Evolutionary conservation across 1,140 invertebrate genomes (phyloP).

Genomic region (Eupristina koningsbergeri): DNA sequence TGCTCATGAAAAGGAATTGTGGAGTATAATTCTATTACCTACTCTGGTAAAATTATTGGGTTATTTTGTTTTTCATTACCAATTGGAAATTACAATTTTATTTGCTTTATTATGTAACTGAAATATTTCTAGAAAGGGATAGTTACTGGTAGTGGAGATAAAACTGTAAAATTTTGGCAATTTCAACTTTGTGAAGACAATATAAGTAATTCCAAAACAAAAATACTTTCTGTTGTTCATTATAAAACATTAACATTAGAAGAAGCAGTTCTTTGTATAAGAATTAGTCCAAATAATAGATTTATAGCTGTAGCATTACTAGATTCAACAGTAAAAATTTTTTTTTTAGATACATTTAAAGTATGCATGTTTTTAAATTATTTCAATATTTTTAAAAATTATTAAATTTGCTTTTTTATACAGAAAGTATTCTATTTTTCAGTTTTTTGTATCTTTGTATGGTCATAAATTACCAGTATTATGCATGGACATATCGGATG

Average conservation of each 20-base stretch:
- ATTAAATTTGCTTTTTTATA: not conserved
- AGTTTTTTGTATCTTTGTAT: conserved; percentile 96
- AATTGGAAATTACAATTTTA: conserved; percentile 34
- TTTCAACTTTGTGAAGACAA: conserved; percentile 87
- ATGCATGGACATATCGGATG: conserved; percentile 94
- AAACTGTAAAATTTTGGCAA: conserved; percentile 94
- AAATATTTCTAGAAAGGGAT: conserved; percentile 79
- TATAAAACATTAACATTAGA: conserved; percentile 88
- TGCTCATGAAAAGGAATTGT: conserved; percentile 87
- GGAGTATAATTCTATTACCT: conserved; percentile 83
- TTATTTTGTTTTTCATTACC: too few relatives aligned
- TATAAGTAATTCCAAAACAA: conserved; percentile 76
- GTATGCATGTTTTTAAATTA: not conserved
- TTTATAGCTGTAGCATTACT: conserved; percentile 92
- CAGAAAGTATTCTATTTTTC: conserved; percentile 54
- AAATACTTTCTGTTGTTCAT: conserved; percentile 86
- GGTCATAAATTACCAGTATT: conserved; percentile 96
- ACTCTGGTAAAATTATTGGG: conserved; percentile 77
- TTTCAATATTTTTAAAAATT: not conserved
- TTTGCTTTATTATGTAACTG: not conserved
- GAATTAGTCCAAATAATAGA: conserved; percentile 88
- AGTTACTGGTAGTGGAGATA: conserved; percentile 89
- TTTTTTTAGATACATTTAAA: conserved; percentile 95
- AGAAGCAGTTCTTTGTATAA: conserved; percentile 88
- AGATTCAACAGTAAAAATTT: conserved; percentile 96